Conservation (phyloP, 2,888 invertebrate genomes). For the Cheilosia grossa region DNA sequence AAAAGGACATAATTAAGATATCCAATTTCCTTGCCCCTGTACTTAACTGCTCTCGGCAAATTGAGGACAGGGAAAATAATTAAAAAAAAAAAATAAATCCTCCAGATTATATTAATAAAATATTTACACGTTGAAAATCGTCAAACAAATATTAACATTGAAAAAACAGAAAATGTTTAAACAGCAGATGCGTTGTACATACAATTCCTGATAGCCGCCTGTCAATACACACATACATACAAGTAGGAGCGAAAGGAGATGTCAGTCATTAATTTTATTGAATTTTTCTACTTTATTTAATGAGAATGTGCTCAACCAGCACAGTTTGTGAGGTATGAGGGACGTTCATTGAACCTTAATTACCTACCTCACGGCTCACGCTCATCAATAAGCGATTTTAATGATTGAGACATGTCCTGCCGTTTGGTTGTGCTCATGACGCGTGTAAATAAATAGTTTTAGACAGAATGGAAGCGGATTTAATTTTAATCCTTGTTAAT, state of each 20-base stretch:
- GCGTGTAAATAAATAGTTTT: slow-evolving; percentile 2
- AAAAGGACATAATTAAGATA: slow-evolving; percentile 59
- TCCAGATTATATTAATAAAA: slow-evolving; percentile 47
- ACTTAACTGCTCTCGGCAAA: neutral
- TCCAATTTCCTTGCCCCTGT: slow-evolving; percentile 51
- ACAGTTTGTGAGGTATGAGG: neutral
- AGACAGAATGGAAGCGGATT: slow-evolving; percentile 27
- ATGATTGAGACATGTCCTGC: slow-evolving; percentile 26
- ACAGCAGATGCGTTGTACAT: neutral
- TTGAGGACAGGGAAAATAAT: slow-evolving; percentile 1
- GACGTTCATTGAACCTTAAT: slow-evolving; percentile 52
- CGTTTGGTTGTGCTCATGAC: neutral
- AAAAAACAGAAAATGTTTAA: slow-evolving; percentile 1
- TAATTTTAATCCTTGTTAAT: slow-evolving; percentile 58
- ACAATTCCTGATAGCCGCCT: neutral
- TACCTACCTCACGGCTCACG: slow-evolving; percentile 11
- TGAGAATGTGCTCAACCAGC: neutral
- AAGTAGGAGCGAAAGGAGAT: neutral
- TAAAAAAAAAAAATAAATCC: neutral
- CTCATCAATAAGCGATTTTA: slow-evolving; percentile 43
- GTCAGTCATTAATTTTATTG: slow-evolving; percentile 31
- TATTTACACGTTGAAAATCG: slow-evolving; percentile 22
- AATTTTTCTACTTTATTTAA: neutral
- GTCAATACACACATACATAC: neutral
- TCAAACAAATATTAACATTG: slow-evolving; percentile 18